Conservation (phyloP, 2,888 invertebrate species). For the Melanophora roralis region DNA sequence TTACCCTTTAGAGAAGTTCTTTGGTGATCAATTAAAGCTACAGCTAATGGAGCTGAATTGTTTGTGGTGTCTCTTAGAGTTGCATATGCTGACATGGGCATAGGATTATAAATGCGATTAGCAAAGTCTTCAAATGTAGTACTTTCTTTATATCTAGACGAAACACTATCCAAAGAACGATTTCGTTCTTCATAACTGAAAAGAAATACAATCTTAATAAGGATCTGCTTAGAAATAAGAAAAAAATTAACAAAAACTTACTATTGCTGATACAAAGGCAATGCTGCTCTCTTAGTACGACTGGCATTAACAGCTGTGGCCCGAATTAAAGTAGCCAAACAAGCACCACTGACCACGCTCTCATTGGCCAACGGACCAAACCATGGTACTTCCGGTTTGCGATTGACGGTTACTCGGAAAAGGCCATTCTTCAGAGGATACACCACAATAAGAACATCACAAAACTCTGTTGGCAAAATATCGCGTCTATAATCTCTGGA, state of each 20-base stretch:
- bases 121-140: constrained; percentile 95
- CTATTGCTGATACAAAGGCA: constrained; percentile 94
- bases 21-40: constrained; percentile 80
- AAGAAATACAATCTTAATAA: too few relatives aligned
- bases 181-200: constrained; percentile 93
- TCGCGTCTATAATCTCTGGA: constrained; percentile 95
- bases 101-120: constrained; percentile 84
- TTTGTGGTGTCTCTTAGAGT: constrained; percentile 69
- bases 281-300: constrained; percentile 90
- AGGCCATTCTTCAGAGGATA: constrained; percentile 93
- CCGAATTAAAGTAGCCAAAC: constrained; percentile 89
- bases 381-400: constrained; percentile 92
- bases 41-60: constrained; percentile 79
- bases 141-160: constrained; percentile 89
- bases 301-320: constrained; percentile 95
- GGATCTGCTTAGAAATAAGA: too few relatives aligned
- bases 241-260: constrained; percentile 79
- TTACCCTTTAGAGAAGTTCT: constrained; percentile 75
- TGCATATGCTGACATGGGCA: constrained; percentile 75
- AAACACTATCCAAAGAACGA: constrained; percentile 89
- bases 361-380: constrained; percentile 98
- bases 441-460: constrained; percentile 97
- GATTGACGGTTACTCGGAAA: constrained; percentile 91
- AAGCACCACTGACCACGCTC: constrained; percentile 80
- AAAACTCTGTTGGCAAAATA: constrained; percentile 99